Evolutionary conservation across 2,888 invertebrate species (phyloP), one percentile per base, ranked within the genome.

Genomic region (Mantis religiosa): DNA sequence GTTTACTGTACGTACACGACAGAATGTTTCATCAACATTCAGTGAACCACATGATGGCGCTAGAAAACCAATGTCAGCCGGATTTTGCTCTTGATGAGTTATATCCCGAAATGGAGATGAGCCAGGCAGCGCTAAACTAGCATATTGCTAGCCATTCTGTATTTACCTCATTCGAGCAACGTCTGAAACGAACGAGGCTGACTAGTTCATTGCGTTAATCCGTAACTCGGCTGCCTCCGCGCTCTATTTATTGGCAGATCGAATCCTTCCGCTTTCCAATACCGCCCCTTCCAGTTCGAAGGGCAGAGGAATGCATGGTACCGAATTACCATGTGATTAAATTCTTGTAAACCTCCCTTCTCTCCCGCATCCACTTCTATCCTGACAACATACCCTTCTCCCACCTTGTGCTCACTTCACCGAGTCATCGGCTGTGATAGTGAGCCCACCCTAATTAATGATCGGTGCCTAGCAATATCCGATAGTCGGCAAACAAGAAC

Each of bases 261-360:
- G 87, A 87, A 87, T 82, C 82, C 87, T 30, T 34, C 87, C 87
- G 82, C 82, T 87, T 87, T 87, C 87, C 87, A 87, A 87, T 87
- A 87, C 87, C 87, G 87, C 30, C 87, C 87, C 84, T 85, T 88
- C 54, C 54, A 71, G 54, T 71, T 71, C 54, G 54, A 71, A 71
- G 54, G 54, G 54, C 54, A 71, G 28, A 87, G 89, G 88, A 89
- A 89, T 89, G 71, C 87, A 28, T 82, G 85, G 85, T 87, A 85
- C 88, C 88, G 88, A 88, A 89, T 89, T 89, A 89, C 89, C 89
- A 89, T 89, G 89, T 89, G 89, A 89, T 89, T 89, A 89, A 89
- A 89, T 89, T 89, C 89, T 87, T 87, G 87, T 87, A 87, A 87
- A 87, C 34, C 87, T 87, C 71, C 81, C 88, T 82, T 71, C 84